phyloP scores from a whole-genome alignment of 2,888 invertebrate genomes.

The Tachystola acroxantha region DNA sequence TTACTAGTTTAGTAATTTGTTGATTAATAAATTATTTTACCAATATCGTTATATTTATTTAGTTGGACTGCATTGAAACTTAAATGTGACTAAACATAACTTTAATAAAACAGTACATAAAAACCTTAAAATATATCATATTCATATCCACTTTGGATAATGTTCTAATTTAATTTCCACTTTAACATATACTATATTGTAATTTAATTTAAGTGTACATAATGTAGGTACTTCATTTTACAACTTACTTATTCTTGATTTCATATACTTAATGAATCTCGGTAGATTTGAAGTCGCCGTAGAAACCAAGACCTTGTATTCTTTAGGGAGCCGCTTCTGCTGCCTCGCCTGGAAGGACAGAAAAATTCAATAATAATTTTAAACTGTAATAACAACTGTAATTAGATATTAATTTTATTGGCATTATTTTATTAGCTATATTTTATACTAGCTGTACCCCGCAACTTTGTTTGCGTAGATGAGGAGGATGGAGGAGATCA shows the following conservation, averaged over 20 bases:
- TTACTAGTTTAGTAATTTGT: conserved; percentile 40
- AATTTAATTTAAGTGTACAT: too few relatives aligned
- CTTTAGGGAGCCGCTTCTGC: conserved; percentile 81
- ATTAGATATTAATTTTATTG: too few relatives aligned
- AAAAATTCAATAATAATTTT: conserved; percentile 1
- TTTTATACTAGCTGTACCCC: too few relatives aligned
- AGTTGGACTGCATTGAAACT: not conserved
- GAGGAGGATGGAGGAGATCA: too few relatives aligned
- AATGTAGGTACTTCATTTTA: conserved; percentile 20
- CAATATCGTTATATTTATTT: not conserved
- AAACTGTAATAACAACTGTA: too few relatives aligned
- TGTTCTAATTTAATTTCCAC: too few relatives aligned
- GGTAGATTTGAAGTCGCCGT: conserved; percentile 84
- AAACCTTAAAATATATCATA: conserved; percentile 4
- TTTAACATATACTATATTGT: too few relatives aligned
- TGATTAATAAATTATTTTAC: conserved; percentile 43
- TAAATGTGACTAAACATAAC: conserved; percentile 1
- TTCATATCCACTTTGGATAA: not conserved
- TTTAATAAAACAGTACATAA: conserved; percentile 7
- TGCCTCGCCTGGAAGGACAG: conserved; percentile 81
- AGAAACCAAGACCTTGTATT: conserved; percentile 82
- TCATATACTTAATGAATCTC: conserved; percentile 85
- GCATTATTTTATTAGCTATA: too few relatives aligned
- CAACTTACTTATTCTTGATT: conserved; percentile 51
- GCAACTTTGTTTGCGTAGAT: too few relatives aligned